Percentiles rank a stretch among this genome's conserved stretches.
Evolutionary conservation across 1,140 invertebrate species (phyloP).

Genomic region (Callitettix versicolor): DNA sequence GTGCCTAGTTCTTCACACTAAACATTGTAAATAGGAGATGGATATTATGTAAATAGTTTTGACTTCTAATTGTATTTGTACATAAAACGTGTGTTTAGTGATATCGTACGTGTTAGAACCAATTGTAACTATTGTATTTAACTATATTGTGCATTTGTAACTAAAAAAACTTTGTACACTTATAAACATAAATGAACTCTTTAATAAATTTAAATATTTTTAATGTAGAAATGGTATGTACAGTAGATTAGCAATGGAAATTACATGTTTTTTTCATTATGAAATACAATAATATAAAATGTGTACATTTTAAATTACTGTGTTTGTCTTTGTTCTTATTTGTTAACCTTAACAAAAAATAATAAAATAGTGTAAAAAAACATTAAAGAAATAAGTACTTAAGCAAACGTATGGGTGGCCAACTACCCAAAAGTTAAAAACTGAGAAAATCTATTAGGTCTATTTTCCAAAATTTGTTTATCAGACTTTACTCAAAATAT

Average conservation of each 20-base stretch:
- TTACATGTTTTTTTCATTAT: conserved; percentile 15
- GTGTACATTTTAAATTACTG: not conserved
- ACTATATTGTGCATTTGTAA: conserved; percentile 10
- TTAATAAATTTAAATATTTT: conserved; percentile 15
- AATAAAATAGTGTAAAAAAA: too few relatives aligned
- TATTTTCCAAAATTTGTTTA: too few relatives aligned
- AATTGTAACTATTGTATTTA: conserved; percentile 8
- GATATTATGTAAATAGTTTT: conserved; percentile 5
- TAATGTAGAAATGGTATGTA: conserved; percentile 13
- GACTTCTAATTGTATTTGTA: not conserved
- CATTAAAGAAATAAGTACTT: too few relatives aligned
- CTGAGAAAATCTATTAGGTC: too few relatives aligned
- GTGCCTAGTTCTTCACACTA: conserved; percentile 11
- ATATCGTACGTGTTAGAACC: not conserved
- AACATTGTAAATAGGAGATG: too few relatives aligned
- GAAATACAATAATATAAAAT: conserved; percentile 15
- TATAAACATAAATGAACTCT: not conserved
- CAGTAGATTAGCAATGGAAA: conserved; percentile 11
- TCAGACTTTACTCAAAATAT: too few relatives aligned
- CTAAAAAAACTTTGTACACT: conserved; percentile 9
- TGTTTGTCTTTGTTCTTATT: not conserved
- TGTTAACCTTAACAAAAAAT: not conserved
- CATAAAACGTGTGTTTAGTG: not conserved
- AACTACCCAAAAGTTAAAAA: too few relatives aligned
- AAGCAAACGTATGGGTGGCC: too few relatives aligned